Evolutionary conservation across 2,797 vertebrate genomes (phyloP), one percentile per base, ranked within the genome.

Genomic region (Malacoctenus gilli): DNA sequence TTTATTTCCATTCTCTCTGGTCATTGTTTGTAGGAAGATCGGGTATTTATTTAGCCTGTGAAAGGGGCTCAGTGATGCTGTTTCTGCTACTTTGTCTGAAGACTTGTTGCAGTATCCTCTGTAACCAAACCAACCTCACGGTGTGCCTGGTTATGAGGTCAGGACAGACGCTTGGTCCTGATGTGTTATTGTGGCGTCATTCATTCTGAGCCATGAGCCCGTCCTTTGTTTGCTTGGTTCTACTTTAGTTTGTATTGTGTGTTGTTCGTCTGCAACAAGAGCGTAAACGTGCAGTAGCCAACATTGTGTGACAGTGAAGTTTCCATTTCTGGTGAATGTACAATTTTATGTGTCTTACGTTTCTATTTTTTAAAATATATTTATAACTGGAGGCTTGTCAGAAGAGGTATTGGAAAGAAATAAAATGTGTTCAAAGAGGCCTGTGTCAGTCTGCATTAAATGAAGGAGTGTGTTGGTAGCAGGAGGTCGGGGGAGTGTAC

Each of bases 311-410:
- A 84, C 64, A 59, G 54, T 60, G 36, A 79, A 14, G 50, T 59
- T 64, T 66, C 42, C 28, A 60, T 79, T 64, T 72, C 46, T 59
- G 59, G 73, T 84, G 44, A 86, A 83, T 81, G 77, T 87, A 53
- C 59, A 75, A 80, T 86, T 82, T 71, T 72, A 67, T 79, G 70
- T 82, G 59, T 72, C 62, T 77, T 74, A 70, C 80, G 84, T 87
- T 87, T 83, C 72, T 86, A 80, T 85, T 80, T 85, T 83, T 79
- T 19, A 59, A 28, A 79, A 80, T 79, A 68, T 83, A 82, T 88
- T 85, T 86, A 70, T 86, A 86, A 82, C 72, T 79, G 58, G 68
- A 85, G 62, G 78, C 80, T 78, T 87, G 75, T 78, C 65, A 76
- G 55, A 70, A 67, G 51, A 75, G 53, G 16, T 66, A 67, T 71